phyloP scores from a whole-genome alignment of 2,113 vertebrate genomes.

The Puffinus mauretanicus region DNA sequence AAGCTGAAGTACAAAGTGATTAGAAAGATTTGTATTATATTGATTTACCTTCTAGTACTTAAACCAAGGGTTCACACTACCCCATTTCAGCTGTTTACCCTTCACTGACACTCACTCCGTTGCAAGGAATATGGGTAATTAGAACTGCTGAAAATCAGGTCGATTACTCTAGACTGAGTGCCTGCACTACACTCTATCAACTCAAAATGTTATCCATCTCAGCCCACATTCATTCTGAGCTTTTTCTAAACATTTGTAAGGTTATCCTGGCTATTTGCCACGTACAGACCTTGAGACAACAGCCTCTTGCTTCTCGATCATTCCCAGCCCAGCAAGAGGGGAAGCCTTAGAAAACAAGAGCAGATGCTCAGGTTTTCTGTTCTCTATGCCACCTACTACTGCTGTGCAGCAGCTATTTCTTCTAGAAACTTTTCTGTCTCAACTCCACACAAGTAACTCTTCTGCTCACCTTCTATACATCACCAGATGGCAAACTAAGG shows the following conservation, averaged over 20 bases:
- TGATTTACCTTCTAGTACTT: slow-evolving; percentile 15
- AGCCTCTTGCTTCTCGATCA: not conserved
- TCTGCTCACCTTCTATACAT: not conserved
- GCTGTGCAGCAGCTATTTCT: not conserved
- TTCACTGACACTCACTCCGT: not conserved
- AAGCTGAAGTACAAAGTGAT: not conserved
- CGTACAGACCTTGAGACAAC: not conserved
- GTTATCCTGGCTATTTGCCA: not conserved
- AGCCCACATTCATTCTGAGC: not conserved
- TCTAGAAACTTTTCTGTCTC: not conserved
- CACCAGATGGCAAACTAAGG: not conserved
- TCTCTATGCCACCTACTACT: not conserved
- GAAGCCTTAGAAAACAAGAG: not conserved
- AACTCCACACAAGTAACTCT: not conserved
- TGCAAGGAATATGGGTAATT: not conserved
- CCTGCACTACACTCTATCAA: not conserved
- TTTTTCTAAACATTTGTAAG: not conserved
- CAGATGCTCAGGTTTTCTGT: not conserved
- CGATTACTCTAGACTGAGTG: not conserved
- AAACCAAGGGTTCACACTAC: not conserved
- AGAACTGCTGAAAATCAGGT: not conserved
- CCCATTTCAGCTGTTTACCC: not conserved
- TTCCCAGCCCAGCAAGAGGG: not conserved
- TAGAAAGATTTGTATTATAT: slow-evolving; percentile 10
- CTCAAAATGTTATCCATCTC: not conserved